Evolutionary conservation across 1,140 invertebrate species (phyloP), one percentile per base, ranked within the genome.

Genomic region (Aphelinus certus): DNA sequence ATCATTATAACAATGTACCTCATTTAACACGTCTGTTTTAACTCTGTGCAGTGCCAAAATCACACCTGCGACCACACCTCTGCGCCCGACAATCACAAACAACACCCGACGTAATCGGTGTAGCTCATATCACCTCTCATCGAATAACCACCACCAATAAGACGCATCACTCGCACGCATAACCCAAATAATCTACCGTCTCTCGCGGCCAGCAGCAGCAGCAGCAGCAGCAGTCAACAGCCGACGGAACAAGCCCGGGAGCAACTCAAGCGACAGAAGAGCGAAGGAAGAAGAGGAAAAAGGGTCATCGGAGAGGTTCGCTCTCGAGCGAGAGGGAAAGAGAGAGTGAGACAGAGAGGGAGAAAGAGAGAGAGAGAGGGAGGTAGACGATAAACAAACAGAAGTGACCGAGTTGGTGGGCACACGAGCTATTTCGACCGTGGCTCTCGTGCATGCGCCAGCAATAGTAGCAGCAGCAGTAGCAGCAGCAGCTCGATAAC

Each of bases 21-120:
- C 53, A 64, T 64, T 7, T 70, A 70, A 70, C 67, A 64, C 49
- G 26, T 26, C 56, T 75, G 26, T 70, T 75, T 75, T 75, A 75
- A 64, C 55, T 75, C 47, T 75, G 67, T 70, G 67, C 73, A 75
- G 73, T 75, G 73, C 73, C 73, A 75, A 75, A 75, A 73, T 75
- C 73, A 70, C 67, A 63, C 51, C 73, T 75, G 68, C 67, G 67
- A 75, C 73, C 73, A 64, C 70, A 75, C 60, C 58, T 75, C 73
- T 70, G 73, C 60, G 73, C 61, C 65, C 73, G 73, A 75, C 73
- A 75, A 75, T 75, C 73, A 75, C 67, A 64, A 75, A 70, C 53
- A 26, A 26, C 26, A 26, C 26, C 26, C 26, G 26, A 26, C 65
- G 68, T 69, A 48, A 62, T 74, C 47, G 57, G 65, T 75, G 53